A percentile compares a stretch with the other conserved stretches of the same genome.
phyloP scores from a whole-genome alignment of 2,113 vertebrate genomes.

The Actinemys pallida region DNA sequence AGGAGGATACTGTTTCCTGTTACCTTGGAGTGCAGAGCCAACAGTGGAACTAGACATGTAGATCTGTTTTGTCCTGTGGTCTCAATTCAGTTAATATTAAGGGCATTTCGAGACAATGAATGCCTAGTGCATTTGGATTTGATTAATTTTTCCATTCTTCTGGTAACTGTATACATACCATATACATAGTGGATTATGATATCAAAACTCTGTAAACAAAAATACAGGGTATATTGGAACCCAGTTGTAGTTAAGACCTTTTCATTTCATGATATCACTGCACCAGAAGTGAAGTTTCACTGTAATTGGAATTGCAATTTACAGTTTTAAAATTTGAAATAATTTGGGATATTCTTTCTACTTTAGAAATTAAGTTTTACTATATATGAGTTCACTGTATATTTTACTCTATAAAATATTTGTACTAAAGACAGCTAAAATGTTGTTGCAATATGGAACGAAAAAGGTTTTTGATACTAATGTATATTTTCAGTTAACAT shows the following conservation, averaged over 20 bases:
- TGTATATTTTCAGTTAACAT: background rate
- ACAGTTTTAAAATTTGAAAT: background rate
- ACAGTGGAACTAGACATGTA: background rate
- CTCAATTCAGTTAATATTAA: background rate
- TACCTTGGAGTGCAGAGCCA: background rate
- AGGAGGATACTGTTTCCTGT: background rate
- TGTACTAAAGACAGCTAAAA: background rate
- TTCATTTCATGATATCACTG: background rate
- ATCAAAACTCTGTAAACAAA: background rate
- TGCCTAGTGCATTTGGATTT: background rate
- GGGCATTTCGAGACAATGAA: background rate
- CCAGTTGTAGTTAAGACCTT: background rate
- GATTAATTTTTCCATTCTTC: background rate
- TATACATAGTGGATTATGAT: background rate
- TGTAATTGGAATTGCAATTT: background rate
- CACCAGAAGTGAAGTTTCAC: background rate
- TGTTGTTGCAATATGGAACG: background rate
- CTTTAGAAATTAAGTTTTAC: background rate
- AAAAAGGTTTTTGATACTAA: background rate
- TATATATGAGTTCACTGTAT: background rate
- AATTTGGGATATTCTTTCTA: background rate
- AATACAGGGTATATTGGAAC: fast-evolving
- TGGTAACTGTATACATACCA: fast-evolving
- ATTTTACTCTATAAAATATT: background rate
- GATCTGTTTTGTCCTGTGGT: background rate